phyloP scores from a whole-genome alignment of 2,888 invertebrate genomes.

The Agonopterix heracliana region DNA sequence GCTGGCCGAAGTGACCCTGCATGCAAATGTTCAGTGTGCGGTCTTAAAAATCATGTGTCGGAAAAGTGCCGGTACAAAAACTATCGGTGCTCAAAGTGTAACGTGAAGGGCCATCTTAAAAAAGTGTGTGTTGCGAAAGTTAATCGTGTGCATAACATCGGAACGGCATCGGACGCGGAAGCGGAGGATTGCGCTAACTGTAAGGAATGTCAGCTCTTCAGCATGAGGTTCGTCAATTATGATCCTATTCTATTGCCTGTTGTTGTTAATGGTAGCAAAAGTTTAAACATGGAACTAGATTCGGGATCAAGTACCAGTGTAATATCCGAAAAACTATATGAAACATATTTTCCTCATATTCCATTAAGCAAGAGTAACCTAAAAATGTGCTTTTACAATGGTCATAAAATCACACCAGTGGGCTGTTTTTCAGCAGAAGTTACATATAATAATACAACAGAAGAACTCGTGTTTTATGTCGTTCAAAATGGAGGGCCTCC shows the following conservation, averaged over 20 bases:
- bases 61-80: slow-evolving; percentile 10
- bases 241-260: slow-evolving; percentile 11
- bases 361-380: slow-evolving; percentile 6
- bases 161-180: background rate
- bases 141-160: slow-evolving; percentile 1
- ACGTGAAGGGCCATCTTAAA: slow-evolving; percentile 14
- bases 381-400: slow-evolving; percentile 12
- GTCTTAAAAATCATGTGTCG: slow-evolving; percentile 10
- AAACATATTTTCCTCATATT: slow-evolving; percentile 5
- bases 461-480: background rate
- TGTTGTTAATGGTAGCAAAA: slow-evolving; percentile 1
- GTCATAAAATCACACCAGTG: slow-evolving; percentile 18
- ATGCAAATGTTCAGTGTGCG: slow-evolving; percentile 1
- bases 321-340: slow-evolving; percentile 13
- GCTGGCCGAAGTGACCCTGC: background rate
- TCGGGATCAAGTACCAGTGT: slow-evolving; percentile 15
- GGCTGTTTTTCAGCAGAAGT: slow-evolving; percentile 11
- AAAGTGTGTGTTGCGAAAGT: slow-evolving; percentile 4
- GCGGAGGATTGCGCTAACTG: slow-evolving; percentile 1
- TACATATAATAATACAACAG: slow-evolving; percentile 5
- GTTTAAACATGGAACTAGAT: slow-evolving; percentile 15
- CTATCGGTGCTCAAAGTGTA: slow-evolving; percentile 13
- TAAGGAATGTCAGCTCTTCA: slow-evolving; percentile 15
- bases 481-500: slow-evolving; percentile 8
- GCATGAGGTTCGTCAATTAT: slow-evolving; percentile 14